These are phyloP conservation scores for Zaprionus capensis DNA, from an alignment of 1,140 invertebrate genomes.

Conservation along the genomic window DNA sequence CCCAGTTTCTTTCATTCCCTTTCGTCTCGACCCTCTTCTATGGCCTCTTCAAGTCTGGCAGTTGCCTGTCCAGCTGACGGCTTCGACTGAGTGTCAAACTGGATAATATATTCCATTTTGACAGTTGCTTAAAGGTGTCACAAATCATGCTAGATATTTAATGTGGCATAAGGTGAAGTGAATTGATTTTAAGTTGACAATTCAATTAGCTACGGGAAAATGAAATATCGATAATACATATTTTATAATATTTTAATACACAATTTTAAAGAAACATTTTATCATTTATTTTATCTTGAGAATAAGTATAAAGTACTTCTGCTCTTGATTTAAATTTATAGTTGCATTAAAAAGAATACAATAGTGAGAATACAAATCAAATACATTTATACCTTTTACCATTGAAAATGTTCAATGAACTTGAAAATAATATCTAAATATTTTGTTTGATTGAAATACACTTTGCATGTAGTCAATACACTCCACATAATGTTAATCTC, in stretches of 20 bases:
- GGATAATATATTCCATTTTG: constrained; percentile 12
- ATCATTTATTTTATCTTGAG: too few relatives aligned
- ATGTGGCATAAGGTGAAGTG: background rate
- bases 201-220: background rate
- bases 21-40: background rate
- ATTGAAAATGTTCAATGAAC: too few relatives aligned
- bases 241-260: background rate
- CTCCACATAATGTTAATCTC: background rate
- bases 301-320: too few relatives aligned
- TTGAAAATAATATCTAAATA: too few relatives aligned
- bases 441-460: background rate
- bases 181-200: background rate
- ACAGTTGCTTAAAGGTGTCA: constrained; percentile 4
- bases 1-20: background rate
- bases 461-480: background rate
- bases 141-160: background rate
- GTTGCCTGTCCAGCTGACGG: background rate
- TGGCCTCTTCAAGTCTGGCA: background rate
- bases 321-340: too few relatives aligned
- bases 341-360: too few relatives aligned
- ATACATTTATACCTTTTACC: too few relatives aligned
- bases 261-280: background rate
- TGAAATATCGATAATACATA: background rate
- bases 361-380: too few relatives aligned
- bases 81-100: background rate